Conservation (phyloP, 2,113 vertebrate species). For the Grus americana region DNA sequence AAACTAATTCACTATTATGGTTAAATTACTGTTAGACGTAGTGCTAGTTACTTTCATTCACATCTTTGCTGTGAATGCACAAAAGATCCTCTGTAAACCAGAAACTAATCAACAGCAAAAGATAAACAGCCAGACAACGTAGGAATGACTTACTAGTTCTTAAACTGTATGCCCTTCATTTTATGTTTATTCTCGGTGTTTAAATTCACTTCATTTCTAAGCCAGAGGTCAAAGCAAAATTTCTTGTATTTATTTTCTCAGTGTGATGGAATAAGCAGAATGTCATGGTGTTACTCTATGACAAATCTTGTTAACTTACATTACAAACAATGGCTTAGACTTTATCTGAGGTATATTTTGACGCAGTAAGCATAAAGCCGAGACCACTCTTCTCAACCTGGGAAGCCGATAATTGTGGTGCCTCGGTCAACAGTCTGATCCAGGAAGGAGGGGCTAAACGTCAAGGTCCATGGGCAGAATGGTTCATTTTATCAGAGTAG, state of each 20-base stretch:
- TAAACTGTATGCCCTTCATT: neutral
- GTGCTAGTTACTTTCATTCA: neutral
- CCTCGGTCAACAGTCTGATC: neutral
- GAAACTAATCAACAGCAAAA: neutral
- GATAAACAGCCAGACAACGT: neutral
- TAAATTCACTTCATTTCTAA: conserved; percentile 16
- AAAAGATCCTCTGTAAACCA: neutral
- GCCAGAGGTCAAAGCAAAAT: conserved; percentile 3
- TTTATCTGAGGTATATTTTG: conserved; percentile 13
- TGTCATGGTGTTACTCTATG: neutral
- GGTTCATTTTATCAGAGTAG: neutral
- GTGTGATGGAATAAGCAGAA: conserved; percentile 10
- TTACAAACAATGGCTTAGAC: neutral
- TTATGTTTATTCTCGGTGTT: conserved; percentile 35
- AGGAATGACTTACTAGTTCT: neutral
- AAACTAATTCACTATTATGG: neutral
- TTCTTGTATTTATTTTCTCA: conserved; percentile 39
- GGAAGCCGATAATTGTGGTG: neutral
- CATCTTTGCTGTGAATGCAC: neutral
- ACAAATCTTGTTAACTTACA: neutral
- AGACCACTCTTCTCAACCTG: neutral
- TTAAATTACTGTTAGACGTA: neutral
- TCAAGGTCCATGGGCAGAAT: neutral
- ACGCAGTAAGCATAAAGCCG: neutral
- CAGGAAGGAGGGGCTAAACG: neutral